A percentile compares a stretch with the other conserved stretches of the same genome.
phyloP scores from a whole-genome alignment of 1,140 invertebrate species.

The Ceratina australensis region DNA sequence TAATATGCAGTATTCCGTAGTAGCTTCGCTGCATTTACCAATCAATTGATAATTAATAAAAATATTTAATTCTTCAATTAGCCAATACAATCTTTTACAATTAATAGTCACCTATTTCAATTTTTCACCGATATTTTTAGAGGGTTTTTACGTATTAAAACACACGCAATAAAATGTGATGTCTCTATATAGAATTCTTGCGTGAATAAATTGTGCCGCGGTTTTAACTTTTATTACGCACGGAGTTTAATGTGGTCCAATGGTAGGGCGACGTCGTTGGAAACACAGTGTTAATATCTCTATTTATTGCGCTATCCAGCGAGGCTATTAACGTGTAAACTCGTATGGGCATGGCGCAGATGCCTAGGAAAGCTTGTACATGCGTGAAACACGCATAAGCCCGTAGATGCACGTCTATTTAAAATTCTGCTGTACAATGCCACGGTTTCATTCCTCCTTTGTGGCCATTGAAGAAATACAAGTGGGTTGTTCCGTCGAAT shows the following conservation, averaged over 20 bases:
- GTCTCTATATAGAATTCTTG: no score
- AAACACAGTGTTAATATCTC: constrained; percentile 59
- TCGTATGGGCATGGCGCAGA: constrained; percentile 20
- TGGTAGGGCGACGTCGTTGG: not conserved
- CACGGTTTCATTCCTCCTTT: not conserved
- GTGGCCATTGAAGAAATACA: not conserved
- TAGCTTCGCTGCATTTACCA: not conserved
- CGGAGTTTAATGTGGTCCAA: not conserved
- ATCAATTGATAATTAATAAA: no score
- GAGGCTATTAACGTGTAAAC: constrained; percentile 52
- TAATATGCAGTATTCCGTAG: not conserved
- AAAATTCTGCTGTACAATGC: constrained; percentile 7
- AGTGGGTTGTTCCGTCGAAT: not conserved
- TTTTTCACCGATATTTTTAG: no score
- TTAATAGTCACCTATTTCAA: no score
- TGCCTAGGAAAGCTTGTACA: constrained; percentile 21
- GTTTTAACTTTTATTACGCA: constrained; percentile 53
- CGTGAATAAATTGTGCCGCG: no score
- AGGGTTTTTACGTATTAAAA: no score
- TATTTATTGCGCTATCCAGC: constrained; percentile 50
- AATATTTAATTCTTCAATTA: no score
- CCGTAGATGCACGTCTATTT: constrained; percentile 34
- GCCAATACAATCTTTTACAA: no score
- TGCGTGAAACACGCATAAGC: constrained; percentile 32
- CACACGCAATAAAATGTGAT: no score